Base-by-base conservation (phyloP, 2,113 vertebrate species). In the Hymenochirus boettgeri region DNA sequence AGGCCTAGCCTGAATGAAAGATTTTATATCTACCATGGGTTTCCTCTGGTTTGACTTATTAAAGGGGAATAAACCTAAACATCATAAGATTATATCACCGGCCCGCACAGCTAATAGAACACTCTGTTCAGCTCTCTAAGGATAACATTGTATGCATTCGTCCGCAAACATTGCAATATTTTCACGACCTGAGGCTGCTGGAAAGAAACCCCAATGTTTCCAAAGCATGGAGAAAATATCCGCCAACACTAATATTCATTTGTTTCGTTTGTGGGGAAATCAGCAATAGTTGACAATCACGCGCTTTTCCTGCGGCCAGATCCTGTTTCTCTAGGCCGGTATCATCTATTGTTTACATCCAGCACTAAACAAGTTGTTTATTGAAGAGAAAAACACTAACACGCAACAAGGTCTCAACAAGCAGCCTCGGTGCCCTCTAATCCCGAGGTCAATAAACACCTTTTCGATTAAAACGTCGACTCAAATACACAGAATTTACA, bases 201-300 rank as follows among this genome's bases (percentile, higher is more conserved):
- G 42, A 1, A 47, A 19, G n/a, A n/a, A n/a, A 10, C 18, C 12
- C 4, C 26, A 35, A 15, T 23, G 48, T 24, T 4, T 24, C 24
- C 48, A 51, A 51, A 51, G 22, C 50, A 19, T n/a, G 31, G 13
- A 35, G 11, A 29, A 57, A 15, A 57, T 52, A 52, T 37, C 9
- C 13, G 13, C 26, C 27, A 57, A 57, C 33, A 6, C 18, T 4
- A 37, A 23, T 29, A 58, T n/a, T 42, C 19, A 17, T 58, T 24
- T 25, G 37, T 45, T 35, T 45, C n/a, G 35, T 24, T 58, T 37
- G 45, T 39, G 10, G 24, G 15, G 22, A 3, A 39, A 26, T 42
- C 26, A 4, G 45, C 21, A 6, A 45, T 58, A 21, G 42, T 13
- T 58, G 17, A 24, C 22, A 37, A 42, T 25, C 22, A 13, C 26